Evolutionary conservation across 30 jellyfish, hydroid and myxozoan species (phyloP), one percentile per base, ranked within the genome.

Genomic region (Calvadosia cruxmelitensis): DNA sequence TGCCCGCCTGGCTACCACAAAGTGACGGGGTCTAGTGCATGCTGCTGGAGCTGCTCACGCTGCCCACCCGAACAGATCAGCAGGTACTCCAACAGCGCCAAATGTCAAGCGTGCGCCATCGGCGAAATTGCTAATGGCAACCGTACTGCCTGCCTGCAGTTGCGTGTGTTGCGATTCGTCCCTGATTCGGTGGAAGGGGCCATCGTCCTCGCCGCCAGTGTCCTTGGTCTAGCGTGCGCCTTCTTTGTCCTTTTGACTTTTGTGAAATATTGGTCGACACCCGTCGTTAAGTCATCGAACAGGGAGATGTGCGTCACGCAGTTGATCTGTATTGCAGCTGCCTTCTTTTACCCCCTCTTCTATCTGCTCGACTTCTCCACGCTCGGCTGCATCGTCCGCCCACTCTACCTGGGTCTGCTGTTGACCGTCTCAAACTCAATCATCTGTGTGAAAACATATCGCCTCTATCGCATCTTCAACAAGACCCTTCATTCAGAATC

Each of bases 231-330:
- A 15, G 67, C 72, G 29, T 71, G 64, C 62, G 70, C 71, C 26
- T 26, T 50, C 0, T 84, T 77, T 49, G 82, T 72, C 32, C 20
- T 68, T 16, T 33, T 33, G 30, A 30, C 78, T 27, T 84, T 70
- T 66, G 15, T 84, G 31, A 71, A 53, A 53, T 29, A 84, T 57
- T 78, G 95, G 93, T 33, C 76, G 30, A 84, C 95, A 12, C 95
- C 95, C 5, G 84, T 84, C 42, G 95, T 84, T 27, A 84, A 84
- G 34, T 78, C 95, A 20, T 80, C 95, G 49, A 84, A 75, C 64
- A 79, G 95, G 15, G 95, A 84, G 66, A 71, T 84, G 49, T 77
- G 92, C 1, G 7, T 74, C 32, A 25, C 78, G 1, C 95, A 84
- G 42, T 66, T 84, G 32, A 34, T 63, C 5, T 78, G 76, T 70